Percentiles rank a stretch among this genome's conserved stretches.
Conservation (phyloP, 2,888 invertebrate species). For the Chrysina gloriosa region DNA sequence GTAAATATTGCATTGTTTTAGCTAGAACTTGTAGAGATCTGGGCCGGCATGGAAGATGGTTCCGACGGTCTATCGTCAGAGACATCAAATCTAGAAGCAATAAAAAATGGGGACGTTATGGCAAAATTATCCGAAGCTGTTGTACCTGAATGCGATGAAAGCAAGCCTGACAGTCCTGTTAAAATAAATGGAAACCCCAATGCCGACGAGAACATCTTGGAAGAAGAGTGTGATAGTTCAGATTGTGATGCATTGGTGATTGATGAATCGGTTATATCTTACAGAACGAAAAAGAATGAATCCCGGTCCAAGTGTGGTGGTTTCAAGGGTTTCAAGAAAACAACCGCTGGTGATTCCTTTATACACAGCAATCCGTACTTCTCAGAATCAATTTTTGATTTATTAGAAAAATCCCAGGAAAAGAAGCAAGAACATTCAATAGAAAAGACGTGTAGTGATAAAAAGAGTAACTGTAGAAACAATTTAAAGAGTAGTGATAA, state of each 20-base stretch:
- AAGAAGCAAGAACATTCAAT: slow-evolving; percentile 39
- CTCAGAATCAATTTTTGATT: slow-evolving; percentile 62
- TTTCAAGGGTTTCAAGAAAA: slow-evolving; percentile 48
- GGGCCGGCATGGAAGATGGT: slow-evolving; percentile 64
- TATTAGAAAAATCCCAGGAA: slow-evolving; percentile 51
- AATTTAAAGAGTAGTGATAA: slow-evolving; percentile 46
- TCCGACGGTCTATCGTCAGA: slow-evolving; percentile 55
- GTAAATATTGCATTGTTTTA: slow-evolving; percentile 37
- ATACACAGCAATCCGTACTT: slow-evolving; percentile 62
- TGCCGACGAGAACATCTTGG: slow-evolving; percentile 35
- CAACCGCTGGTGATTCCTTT: slow-evolving; percentile 28
- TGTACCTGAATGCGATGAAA: slow-evolving; percentile 40
- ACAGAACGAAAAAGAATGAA: slow-evolving; percentile 47
- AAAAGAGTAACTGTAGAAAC: slow-evolving; percentile 36
- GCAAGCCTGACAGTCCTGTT: slow-evolving; percentile 42
- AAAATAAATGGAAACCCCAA: slow-evolving; percentile 60
- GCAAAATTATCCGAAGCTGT: slow-evolving; percentile 59
- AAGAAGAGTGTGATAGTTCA: slow-evolving; percentile 59
- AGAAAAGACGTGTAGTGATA: slow-evolving; percentile 33
- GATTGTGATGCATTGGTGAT: slow-evolving; percentile 63
- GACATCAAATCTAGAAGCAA: slow-evolving; percentile 50
- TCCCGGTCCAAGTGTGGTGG: slow-evolving; percentile 42
- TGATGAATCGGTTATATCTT: slow-evolving; percentile 56
- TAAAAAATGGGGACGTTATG: slow-evolving; percentile 61
- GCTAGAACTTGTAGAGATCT: slow-evolving; percentile 45